A percentile compares a stretch with the other conserved stretches of the same genome.
Conservation (phyloP, 2,888 invertebrate genomes). For the Synergus gifuensis region DNA sequence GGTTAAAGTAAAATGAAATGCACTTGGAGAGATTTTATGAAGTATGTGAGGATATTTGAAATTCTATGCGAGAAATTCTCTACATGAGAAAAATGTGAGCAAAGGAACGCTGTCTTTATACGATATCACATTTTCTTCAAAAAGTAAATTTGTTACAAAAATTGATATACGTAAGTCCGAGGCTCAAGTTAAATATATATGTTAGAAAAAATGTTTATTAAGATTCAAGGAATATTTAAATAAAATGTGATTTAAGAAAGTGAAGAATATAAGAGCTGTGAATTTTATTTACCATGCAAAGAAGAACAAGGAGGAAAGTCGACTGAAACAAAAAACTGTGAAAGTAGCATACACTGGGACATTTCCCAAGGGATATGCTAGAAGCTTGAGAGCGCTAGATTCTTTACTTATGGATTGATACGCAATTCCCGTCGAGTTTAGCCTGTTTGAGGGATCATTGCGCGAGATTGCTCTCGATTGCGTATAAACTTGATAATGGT, state of each 20-base stretch:
- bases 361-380: conserved; percentile 57
- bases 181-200: neutral
- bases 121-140: no score
- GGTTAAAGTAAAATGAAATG: no score
- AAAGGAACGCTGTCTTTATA: no score
- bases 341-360: conserved; percentile 42
- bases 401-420: conserved; percentile 76
- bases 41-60: no score
- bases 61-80: no score
- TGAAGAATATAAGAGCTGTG: neutral
- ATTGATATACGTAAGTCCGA: no score
- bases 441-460: conserved; percentile 71
- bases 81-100: no score
- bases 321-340: conserved; percentile 13
- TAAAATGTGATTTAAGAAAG: conserved; percentile 9
- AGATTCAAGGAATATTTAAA: neutral
- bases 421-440: conserved; percentile 76
- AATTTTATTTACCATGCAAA: conserved; percentile 24
- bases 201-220: neutral
- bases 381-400: conserved; percentile 55
- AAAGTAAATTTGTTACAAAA: no score
- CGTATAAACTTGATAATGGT: conserved; percentile 59
- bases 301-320: conserved; percentile 1
- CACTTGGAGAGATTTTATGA: no score
- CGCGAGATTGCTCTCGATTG: conserved; percentile 64